Conservation (phyloP, 2,888 invertebrate species). For the Drosophila anceps region DNA sequence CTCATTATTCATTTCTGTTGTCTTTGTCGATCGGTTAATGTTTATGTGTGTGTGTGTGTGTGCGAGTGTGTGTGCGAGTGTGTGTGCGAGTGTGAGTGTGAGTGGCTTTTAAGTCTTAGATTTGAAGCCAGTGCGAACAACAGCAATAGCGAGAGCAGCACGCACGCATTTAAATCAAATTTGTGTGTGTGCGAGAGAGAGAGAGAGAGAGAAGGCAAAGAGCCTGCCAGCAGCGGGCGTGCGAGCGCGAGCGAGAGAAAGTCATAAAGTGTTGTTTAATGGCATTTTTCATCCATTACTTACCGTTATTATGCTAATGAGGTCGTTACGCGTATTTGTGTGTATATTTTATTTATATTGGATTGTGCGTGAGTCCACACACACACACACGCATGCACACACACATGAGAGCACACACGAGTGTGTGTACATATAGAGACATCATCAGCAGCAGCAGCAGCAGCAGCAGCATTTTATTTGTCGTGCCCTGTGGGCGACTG, state of each 20-base stretch:
- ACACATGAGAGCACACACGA: conserved; percentile 40
- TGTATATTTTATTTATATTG: conserved; percentile 78
- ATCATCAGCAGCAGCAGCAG: conserved; percentile 32
- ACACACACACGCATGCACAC: conserved; percentile 30
- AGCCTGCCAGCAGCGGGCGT: conserved; percentile 13
- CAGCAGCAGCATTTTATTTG: conserved; percentile 33
- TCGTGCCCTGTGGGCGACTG: conserved; percentile 45
- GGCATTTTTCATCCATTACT: conserved; percentile 84
- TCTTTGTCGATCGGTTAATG: conserved; percentile 60
- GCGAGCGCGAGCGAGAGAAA: conserved; percentile 53
- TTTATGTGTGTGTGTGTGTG: conserved; percentile 27
- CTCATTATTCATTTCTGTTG: conserved; percentile 50
- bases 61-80: too few relatives aligned
- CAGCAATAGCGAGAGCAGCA: conserved; percentile 17
- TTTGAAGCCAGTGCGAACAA: conserved; percentile 61
- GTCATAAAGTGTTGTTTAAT: conserved; percentile 85
- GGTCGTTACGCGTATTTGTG: conserved; percentile 82
- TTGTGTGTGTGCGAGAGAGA: conserved; percentile 39
- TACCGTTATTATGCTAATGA: conserved; percentile 85
- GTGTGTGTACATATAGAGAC: conserved; percentile 34
- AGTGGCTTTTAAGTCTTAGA: conserved; percentile 70
- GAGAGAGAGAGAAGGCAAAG: background rate
- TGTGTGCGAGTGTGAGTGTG: conserved; percentile 16
- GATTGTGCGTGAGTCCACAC: conserved; percentile 58
- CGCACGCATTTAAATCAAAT: conserved; percentile 62